Evolutionary conservation across 2,797 vertebrate species (phyloP), one percentile per base, ranked within the genome.

Genomic region (Protosalanx chinensis): DNA sequence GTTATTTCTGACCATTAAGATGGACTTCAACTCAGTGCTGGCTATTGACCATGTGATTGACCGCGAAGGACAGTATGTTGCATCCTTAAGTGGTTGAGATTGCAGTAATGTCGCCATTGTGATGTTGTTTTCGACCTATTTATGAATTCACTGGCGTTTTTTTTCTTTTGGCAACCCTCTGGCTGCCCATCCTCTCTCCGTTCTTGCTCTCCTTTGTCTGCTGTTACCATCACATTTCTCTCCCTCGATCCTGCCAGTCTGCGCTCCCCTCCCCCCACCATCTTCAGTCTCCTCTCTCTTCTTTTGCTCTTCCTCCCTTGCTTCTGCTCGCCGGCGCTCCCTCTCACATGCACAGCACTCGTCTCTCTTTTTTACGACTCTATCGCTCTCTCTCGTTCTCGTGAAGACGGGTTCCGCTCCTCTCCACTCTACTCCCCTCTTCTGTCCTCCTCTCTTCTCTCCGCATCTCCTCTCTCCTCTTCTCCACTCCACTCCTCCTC

Each of bases 121-220:
- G 41, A 46, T 46, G 41, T 46, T 46, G 41, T 46, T 46, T 12
- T 41, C 41, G 12, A 41, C 7, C 6, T 41, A 41, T 41, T 12
- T 46, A 46, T 46, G 41, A 56, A 6, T 5, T 18, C 18, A 56
- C 4, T n/a, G 51, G 4, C 15, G 49, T 12, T 51, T 18, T 51
- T 18, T 51, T 5, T 18, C 49, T 51, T 51, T 51, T 1, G 49
- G 15, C 49, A 15, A 2, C 8, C 18, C 41, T 46, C 41, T 46
- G 41, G 41, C 41, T 27, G 13, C 8, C 41, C 41, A 46, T 4
- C 15, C 18, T 49, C 64, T 30, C 23, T 12, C 41, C 23, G 13
- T 27, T 65, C 37, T 57, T 8, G 16, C 59, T 46, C 63, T 73
- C 67, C 81, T 86, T 84, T 86, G 80, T 84, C 66, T 84, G 75